Evolutionary conservation across 1,140 invertebrate species (phyloP).

Genomic region (Drosophila azteca): DNA sequence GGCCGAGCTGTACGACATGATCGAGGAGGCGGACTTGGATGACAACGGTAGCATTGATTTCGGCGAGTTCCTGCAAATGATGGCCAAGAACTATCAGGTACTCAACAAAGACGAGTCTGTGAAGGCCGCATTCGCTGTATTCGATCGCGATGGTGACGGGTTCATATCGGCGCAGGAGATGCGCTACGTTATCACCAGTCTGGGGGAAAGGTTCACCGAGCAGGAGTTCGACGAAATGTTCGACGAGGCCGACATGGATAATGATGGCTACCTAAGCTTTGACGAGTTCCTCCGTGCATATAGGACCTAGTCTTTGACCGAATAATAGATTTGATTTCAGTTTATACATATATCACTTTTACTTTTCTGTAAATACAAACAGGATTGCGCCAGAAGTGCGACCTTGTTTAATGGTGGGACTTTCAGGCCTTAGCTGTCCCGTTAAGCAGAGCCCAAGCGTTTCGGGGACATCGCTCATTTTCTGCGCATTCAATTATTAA

Average conservation of each 20-base stretch:
- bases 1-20: constrained; percentile 37
- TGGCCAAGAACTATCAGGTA: constrained; percentile 8
- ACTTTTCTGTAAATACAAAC: too few relatives aligned
- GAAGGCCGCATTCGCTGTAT: constrained; percentile 24
- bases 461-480: constrained; percentile 1
- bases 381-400: too few relatives aligned
- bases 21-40: constrained; percentile 45
- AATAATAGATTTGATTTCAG: too few relatives aligned
- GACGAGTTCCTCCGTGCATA: constrained; percentile 34
- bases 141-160: constrained; percentile 46
- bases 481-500: constrained; percentile 18
- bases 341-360: too few relatives aligned
- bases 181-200: constrained; percentile 12
- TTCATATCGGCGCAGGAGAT: constrained; percentile 29
- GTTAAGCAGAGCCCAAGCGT: too few relatives aligned
- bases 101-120: constrained; percentile 17
- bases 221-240: constrained; percentile 52
- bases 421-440: too few relatives aligned
- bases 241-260: constrained; percentile 40
- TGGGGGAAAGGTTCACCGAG: constrained; percentile 35
- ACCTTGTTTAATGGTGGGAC: too few relatives aligned
- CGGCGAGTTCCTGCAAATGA: constrained; percentile 5
- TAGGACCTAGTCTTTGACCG: too few relatives aligned
- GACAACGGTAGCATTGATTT: constrained; percentile 29
- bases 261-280: constrained; percentile 36